Conservation (phyloP, 2,888 invertebrate genomes). For the Drosophila suboccidentalis region DNA sequence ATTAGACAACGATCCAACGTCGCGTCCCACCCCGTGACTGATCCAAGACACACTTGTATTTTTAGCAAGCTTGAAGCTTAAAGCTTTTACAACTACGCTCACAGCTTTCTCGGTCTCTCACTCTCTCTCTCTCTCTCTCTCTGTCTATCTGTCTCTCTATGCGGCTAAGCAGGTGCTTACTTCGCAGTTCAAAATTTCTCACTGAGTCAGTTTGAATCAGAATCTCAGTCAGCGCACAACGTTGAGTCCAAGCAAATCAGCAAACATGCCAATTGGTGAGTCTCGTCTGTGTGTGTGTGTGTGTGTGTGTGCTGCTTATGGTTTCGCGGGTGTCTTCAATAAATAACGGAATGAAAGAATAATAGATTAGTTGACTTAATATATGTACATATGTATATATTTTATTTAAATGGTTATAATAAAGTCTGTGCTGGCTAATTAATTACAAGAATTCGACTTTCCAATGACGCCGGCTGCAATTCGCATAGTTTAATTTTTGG, state of each 20-base stretch:
- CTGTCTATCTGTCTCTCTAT: conserved; percentile 1
- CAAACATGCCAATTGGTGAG: conserved; percentile 80
- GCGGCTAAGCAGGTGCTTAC: conserved; percentile 45
- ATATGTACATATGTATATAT: background rate
- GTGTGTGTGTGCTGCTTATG: conserved; percentile 16
- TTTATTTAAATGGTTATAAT: background rate
- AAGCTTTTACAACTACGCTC: conserved; percentile 13
- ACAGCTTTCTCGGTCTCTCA: conserved; percentile 3
- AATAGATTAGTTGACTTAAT: conserved; percentile 20
- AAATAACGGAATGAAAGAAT: conserved; percentile 47
- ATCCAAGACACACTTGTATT: conserved; percentile 29
- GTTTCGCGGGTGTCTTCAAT: conserved; percentile 34
- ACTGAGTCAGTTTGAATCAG: conserved; percentile 61
- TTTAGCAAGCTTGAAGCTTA: conserved; percentile 22
- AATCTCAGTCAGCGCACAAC: conserved; percentile 70
- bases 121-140: background rate
- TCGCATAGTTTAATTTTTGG: conserved; percentile 42
- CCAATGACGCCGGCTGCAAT: conserved; percentile 29
- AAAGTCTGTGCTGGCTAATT: background rate
- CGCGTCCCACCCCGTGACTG: conserved; percentile 7
- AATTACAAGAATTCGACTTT: background rate
- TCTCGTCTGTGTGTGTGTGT: conserved; percentile 29
- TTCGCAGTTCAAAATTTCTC: conserved; percentile 30
- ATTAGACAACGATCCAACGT: conserved; percentile 35
- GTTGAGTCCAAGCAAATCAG: conserved; percentile 43